Evolutionary conservation across 2,888 invertebrate species (phyloP).

Genomic region (Drosophila siamana): DNA sequence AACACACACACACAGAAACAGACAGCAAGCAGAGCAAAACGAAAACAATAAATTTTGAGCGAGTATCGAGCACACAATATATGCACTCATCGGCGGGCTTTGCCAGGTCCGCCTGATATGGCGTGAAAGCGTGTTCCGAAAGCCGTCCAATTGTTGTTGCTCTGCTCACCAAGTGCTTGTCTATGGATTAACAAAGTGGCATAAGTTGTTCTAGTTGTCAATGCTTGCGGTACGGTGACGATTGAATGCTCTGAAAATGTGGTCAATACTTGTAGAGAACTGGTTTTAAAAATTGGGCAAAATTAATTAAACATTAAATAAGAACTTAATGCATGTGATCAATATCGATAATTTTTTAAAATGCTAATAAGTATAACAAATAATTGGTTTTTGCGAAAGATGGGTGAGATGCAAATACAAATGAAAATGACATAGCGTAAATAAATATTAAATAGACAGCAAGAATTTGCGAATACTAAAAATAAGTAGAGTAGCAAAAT

Average conservation of each 20-base stretch:
- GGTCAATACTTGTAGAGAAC: no score
- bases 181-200: constrained; percentile 59
- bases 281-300: no score
- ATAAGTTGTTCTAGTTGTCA: constrained; percentile 21
- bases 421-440: no score
- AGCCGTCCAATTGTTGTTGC: constrained; percentile 34
- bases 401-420: no score
- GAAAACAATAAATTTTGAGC: constrained; percentile 54
- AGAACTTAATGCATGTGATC: no score
- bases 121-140: constrained; percentile 55
- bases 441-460: no score
- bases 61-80: constrained; percentile 55
- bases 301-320: no score
- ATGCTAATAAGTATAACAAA: no score
- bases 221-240: constrained; percentile 1
- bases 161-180: constrained; percentile 49
- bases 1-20: background rate
- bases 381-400: no score
- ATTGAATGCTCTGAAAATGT: no score
- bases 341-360: no score
- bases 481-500: background rate
- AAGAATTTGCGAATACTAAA: background rate
- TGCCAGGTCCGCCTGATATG: constrained; percentile 47
- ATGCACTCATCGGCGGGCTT: constrained; percentile 55
- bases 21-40: constrained; percentile 23